Evolutionary conservation across 1,140 invertebrate species (phyloP).

Genomic region (Ruditapes philippinarum): DNA sequence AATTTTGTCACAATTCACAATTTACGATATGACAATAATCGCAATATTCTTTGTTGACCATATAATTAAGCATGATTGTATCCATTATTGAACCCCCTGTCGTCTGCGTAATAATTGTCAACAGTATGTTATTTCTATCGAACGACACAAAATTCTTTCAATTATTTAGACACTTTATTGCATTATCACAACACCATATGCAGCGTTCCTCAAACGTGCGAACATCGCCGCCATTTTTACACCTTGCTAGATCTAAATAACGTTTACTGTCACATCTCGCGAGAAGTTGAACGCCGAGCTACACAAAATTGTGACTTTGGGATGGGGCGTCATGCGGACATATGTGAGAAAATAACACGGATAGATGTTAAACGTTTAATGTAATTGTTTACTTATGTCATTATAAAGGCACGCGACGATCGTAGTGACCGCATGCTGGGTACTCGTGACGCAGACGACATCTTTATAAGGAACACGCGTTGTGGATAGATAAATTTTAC

Average conservation of each 20-base stretch:
- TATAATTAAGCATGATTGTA: neutral
- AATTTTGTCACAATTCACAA: neutral
- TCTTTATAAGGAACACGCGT: neutral
- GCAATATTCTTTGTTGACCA: neutral
- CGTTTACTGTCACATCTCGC: conserved; percentile 20
- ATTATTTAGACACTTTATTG: conserved; percentile 27
- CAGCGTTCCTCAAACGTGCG: neutral
- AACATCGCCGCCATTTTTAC: conserved; percentile 34
- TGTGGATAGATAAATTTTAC: neutral
- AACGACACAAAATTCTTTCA: neutral
- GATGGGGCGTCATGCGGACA: neutral
- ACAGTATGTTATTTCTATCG: neutral
- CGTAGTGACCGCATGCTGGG: neutral
- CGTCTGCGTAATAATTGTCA: neutral
- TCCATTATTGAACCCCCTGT: neutral
- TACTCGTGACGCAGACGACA: neutral
- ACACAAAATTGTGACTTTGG: neutral
- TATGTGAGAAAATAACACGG: neutral
- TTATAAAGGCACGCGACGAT: neutral
- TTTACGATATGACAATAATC: neutral
- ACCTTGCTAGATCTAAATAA: neutral
- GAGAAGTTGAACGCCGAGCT: conserved; percentile 5
- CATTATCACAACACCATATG: conserved; percentile 27
- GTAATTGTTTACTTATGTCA: conserved; percentile 14
- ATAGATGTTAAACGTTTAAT: conserved; percentile 19